Conservation (phyloP, 2,113 vertebrate genomes). For the Rhinolophus sinicus region DNA sequence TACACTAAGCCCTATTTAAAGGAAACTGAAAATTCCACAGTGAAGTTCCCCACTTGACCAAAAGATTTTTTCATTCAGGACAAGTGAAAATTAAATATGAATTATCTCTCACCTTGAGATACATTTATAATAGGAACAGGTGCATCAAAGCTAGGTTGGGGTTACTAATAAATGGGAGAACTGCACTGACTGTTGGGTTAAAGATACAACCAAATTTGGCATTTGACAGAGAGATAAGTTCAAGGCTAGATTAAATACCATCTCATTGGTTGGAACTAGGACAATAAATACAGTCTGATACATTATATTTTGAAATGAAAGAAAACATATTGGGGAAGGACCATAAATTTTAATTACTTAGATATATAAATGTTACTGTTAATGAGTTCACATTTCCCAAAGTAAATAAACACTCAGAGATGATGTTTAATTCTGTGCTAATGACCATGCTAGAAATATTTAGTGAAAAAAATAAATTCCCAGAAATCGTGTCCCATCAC, state of each 20-base stretch:
- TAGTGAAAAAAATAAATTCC: slow-evolving; percentile 21
- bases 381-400: slow-evolving; percentile 52
- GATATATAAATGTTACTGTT: not conserved
- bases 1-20: slow-evolving; percentile 14
- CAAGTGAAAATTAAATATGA: slow-evolving; percentile 31
- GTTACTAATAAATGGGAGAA: slow-evolving; percentile 47
- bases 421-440: slow-evolving; percentile 26
- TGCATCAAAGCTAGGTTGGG: slow-evolving; percentile 32
- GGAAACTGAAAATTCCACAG: slow-evolving; percentile 39
- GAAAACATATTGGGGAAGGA: not conserved
- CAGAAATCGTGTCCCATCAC: not conserved
- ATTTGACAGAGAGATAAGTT: slow-evolving; percentile 44
- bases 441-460: slow-evolving; percentile 4
- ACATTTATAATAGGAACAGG: slow-evolving; percentile 59
- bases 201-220: slow-evolving; percentile 54
- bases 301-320: slow-evolving; percentile 50
- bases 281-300: not conserved
- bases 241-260: not conserved
- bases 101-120: slow-evolving; percentile 62
- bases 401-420: slow-evolving; percentile 39
- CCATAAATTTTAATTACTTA: not conserved
- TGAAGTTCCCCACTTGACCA: not conserved
- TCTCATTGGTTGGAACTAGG: slow-evolving; percentile 38
- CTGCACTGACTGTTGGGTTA: slow-evolving; percentile 42
- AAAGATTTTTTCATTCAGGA: not conserved